Evolutionary conservation across 2,113 vertebrate species (phyloP).

Genomic region (Rhinopomastus cyanomelas): DNA sequence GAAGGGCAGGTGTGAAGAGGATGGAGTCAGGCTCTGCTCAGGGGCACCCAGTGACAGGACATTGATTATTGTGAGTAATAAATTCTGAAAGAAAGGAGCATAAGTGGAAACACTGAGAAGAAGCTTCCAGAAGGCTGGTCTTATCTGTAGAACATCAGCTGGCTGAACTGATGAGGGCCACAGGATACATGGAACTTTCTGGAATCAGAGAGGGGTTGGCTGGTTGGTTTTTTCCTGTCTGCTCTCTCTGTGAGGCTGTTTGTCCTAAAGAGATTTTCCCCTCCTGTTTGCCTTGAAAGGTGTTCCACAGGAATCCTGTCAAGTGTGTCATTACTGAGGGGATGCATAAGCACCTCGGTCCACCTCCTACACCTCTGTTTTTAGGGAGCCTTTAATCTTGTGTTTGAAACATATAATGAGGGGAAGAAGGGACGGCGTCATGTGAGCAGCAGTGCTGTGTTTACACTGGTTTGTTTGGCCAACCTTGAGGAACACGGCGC

Average conservation of each 20-base stretch:
- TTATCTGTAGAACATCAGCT: background rate
- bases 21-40: too few relatives aligned
- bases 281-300: background rate
- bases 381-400: background rate
- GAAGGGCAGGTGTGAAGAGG: too few relatives aligned
- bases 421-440: background rate
- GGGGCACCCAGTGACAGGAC: too few relatives aligned
- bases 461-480: conserved; percentile 1
- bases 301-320: background rate
- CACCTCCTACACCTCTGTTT: background rate
- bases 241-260: background rate
- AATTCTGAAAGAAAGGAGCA: background rate
- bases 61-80: too few relatives aligned
- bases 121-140: background rate
- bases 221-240: background rate
- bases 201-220: background rate
- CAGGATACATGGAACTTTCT: conserved; percentile 21
- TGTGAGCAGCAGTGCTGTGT: background rate
- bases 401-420: background rate
- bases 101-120: background rate
- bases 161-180: background rate
- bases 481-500: background rate
- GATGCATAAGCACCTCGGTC: background rate
- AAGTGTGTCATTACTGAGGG: background rate
- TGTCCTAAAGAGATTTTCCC: background rate